phyloP scores from a whole-genome alignment of 2,888 invertebrate species.

The Aspidiotus destructor region DNA sequence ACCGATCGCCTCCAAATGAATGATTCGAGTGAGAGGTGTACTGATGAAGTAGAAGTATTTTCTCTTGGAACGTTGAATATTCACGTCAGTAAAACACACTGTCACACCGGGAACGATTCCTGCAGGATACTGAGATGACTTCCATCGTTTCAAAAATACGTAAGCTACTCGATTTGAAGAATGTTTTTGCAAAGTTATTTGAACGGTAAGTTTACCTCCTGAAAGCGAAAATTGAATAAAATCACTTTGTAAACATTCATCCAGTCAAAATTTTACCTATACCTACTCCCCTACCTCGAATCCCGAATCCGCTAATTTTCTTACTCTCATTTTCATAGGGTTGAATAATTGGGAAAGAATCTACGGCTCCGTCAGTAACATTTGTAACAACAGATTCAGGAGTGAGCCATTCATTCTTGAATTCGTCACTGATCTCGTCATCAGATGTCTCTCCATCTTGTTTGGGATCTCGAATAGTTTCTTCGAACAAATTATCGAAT shows the following conservation, averaged over 20 bases:
- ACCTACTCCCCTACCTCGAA: slow-evolving; percentile 12
- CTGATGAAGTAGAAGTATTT: slow-evolving; percentile 15
- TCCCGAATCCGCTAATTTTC: slow-evolving; percentile 18
- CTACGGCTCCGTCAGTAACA: not conserved
- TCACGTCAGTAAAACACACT: slow-evolving; percentile 21
- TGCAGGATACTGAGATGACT: slow-evolving; percentile 22
- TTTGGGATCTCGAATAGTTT: not conserved
- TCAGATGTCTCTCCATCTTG: not conserved
- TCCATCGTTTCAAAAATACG: slow-evolving; percentile 23
- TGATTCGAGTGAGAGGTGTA: slow-evolving; percentile 14
- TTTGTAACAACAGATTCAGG: not conserved
- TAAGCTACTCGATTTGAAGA: not conserved
- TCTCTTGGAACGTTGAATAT: slow-evolving; percentile 14
- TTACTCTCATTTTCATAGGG: not conserved
- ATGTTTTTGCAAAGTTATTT: slow-evolving; percentile 10
- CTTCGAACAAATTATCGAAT: not conserved
- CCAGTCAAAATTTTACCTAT: not conserved
- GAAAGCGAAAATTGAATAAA: not conserved
- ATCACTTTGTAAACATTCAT: not conserved
- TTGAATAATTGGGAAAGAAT: not conserved
- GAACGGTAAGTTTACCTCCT: slow-evolving; percentile 25
- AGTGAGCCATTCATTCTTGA: not conserved
- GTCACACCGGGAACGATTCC: slow-evolving; percentile 16
- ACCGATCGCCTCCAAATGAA: slow-evolving; percentile 6
- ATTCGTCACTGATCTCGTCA: not conserved